Base-by-base conservation (phyloP, 2,113 vertebrate genomes). In the Brienomyrus longianalis region DNA sequence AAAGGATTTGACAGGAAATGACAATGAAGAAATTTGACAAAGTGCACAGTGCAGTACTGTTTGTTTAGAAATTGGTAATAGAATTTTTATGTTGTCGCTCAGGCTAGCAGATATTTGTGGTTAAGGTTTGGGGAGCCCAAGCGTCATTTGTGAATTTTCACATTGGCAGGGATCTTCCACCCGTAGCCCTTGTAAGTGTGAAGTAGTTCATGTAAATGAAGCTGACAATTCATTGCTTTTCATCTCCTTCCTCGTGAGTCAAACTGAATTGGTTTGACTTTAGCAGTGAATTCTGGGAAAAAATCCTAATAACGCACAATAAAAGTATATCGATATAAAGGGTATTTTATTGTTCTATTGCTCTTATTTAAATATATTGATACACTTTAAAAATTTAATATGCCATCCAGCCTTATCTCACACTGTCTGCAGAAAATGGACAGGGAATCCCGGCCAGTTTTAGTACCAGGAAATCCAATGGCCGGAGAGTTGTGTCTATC, bases 371-470 rank as follows among this genome's bases (percentile, higher is more conserved):
- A 70, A 31, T 5, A 70, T 70, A 70, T 31, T 31, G 9, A 70
- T 70, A 31, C 6, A 31, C n/a, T 11, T 27, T 13, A 13, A 70
- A 66, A 70, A 31, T 13, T 31, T 3, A 0, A 31, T 13, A 70
- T 70, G n/a, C 9, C 62, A 27, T n/a, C 9, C 62, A 66, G 62
- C 10, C n/a, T n/a, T 11, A 23, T 52, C 15, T 21, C 56, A 23
- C 50, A 80, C 85, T 47, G 56, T 85, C 43, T 88, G 86, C 13
- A 23, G 83, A 88, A 62, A 89, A 31, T 11, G 21, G 52, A 90
- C 84, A 77, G 50, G 5, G 66, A 43, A 83, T 56, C 70, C 50
- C 50, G 51, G 23, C 52, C n/a, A 54, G 35, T 51, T 56, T 83
- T 56, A 21, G 47, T 39, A 19, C 48, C 50, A 66, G 66, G 66